Conservation (phyloP, 2,113 vertebrate genomes). For the Gymnocephalus cernua region DNA sequence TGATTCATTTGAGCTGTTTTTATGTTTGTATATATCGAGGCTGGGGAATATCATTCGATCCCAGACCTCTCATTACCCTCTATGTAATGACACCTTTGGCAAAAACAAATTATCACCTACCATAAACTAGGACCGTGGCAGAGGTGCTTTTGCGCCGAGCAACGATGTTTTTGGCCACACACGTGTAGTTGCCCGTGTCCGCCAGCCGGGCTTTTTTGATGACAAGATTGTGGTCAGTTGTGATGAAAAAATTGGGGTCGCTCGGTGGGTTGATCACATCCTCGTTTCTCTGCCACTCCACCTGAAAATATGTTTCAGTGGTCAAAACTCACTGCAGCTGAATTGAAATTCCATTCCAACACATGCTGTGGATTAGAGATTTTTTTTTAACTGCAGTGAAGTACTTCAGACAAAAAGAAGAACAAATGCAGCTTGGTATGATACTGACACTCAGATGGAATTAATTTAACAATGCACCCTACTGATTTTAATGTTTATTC, state of each 20-base stretch:
- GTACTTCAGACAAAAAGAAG: not conserved
- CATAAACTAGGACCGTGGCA: constrained; percentile 92
- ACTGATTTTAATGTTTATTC: constrained; percentile 34
- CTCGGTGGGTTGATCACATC: constrained; percentile 91
- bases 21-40: constrained; percentile 7
- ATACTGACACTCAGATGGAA: constrained; percentile 2
- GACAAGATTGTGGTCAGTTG: constrained; percentile 93
- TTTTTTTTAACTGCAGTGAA: not conserved
- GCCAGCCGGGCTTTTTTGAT: constrained; percentile 95
- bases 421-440: constrained; percentile 11
- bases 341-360: not conserved
- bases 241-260: constrained; percentile 95
- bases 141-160: constrained; percentile 93
- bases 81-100: constrained; percentile 16
- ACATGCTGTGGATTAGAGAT: constrained; percentile 22
- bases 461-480: constrained; percentile 12
- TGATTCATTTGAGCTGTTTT: constrained; percentile 11
- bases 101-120: constrained; percentile 80
- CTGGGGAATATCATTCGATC: not conserved
- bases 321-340: constrained; percentile 45
- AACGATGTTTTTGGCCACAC: constrained; percentile 98
- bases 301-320: constrained; percentile 81
- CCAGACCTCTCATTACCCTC: constrained; percentile 14
- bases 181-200: constrained; percentile 98
- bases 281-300: constrained; percentile 97